Base-by-base conservation (phyloP, 2,797 vertebrate genomes). In the Uromys caudimaculatus region DNA sequence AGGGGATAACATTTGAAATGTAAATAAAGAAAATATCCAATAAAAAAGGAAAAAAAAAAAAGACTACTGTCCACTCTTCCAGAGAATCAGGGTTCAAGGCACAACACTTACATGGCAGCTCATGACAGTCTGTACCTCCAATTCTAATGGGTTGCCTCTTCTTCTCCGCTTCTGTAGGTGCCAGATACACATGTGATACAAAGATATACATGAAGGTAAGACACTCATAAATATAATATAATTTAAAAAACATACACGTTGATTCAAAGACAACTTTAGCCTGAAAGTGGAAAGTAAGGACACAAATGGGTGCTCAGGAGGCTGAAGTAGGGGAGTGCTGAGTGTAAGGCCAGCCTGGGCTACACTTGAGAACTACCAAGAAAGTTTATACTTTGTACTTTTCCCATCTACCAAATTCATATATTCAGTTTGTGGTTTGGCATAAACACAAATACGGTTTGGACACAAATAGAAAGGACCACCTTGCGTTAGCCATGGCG, bases 261-360 rank as follows among this genome's bases (percentile, higher is more conserved):
- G 58, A 93, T 92, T 88, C 29, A 89, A 93, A 93, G 47, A 10
- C 54, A 93, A 69, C 81, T 92, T 93, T 90, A 78, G n/a, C 38
- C 10, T 44, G n/a, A 91, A 58, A 89, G 7, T 11, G 3, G 17
- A 77, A 93, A 94, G 50, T 8, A 78, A 81, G 94, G 60, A 23
- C 67, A 38, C 82, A 93, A 86, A 78, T 54, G 67, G 10, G 13
- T 67, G 47, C 73, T 71, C 29, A 17, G 29, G 38, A 35, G 47
- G 6, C 16, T 56, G 50, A 90, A n/a, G 47, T 35, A 90, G n/a
- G 2, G 44, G 29, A 14, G n/a, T 60, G 7, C 4, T 38, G 13
- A 75, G 14, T 62, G 62, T 58, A 32, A 62, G 41, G 38, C 17
- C 62, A 71, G 19, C 17, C 13, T 81, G 47, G 35, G 60, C 60